Evolutionary conservation across 2,797 vertebrate genomes (phyloP).

Genomic region (Gymnoscopelus braueri): DNA sequence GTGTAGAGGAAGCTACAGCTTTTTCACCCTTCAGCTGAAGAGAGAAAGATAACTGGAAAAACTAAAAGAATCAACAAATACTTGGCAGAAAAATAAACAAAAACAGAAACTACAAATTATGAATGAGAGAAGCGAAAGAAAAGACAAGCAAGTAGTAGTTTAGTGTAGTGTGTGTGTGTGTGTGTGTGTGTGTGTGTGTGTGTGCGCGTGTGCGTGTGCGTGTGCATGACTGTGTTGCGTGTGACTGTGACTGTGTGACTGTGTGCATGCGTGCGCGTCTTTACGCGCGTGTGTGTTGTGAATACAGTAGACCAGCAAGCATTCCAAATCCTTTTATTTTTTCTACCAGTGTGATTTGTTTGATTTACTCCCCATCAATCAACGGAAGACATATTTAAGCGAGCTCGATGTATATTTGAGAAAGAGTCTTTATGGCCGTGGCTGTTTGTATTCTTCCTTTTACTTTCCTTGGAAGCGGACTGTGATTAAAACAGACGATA

Average conservation of each 20-base stretch:
- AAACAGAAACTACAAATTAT: too few relatives aligned
- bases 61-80: too few relatives aligned
- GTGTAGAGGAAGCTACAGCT: conserved; percentile 20
- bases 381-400: conserved; percentile 66
- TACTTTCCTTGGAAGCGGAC: conserved; percentile 74
- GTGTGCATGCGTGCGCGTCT: too few relatives aligned
- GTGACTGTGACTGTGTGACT: too few relatives aligned
- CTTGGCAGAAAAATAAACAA: too few relatives aligned
- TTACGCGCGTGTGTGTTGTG: conserved; percentile 24
- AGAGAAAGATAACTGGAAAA: not conserved
- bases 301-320: conserved; percentile 51
- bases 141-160: too few relatives aligned
- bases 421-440: conserved; percentile 61
- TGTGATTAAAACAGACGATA: conserved; percentile 80
- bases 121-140: too few relatives aligned
- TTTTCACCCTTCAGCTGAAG: conserved; percentile 29
- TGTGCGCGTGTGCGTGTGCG: too few relatives aligned
- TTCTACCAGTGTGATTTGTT: conserved; percentile 65
- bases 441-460: conserved; percentile 75
- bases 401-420: conserved; percentile 67
- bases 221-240: too few relatives aligned
- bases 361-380: conserved; percentile 71
- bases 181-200: too few relatives aligned
- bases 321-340: conserved; percentile 46
- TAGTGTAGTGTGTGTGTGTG: too few relatives aligned